Conservation (phyloP, 1,140 invertebrate species). For the Hestina assimilis region DNA sequence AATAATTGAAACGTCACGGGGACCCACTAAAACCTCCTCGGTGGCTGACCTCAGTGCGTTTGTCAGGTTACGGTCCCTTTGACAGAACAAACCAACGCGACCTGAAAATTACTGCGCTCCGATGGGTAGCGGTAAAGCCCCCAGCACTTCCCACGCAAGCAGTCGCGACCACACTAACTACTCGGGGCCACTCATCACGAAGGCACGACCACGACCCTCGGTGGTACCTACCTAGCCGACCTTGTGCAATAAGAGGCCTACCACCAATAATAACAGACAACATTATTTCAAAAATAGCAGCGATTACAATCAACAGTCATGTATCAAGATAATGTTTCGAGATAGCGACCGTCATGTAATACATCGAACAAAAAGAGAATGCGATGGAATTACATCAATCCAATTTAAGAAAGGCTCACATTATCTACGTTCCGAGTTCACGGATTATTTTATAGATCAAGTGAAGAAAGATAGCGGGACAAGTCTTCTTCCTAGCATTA, state of each 20-base stretch:
- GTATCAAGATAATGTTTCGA: conserved; percentile 1
- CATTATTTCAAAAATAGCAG: background rate
- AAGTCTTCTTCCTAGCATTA: background rate
- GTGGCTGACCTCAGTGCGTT: no score
- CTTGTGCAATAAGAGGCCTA: background rate
- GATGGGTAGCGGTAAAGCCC: no score
- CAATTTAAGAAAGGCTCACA: conserved; percentile 61
- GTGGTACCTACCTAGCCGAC: background rate
- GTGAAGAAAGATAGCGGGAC: conserved; percentile 12
- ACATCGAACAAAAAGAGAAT: conserved; percentile 33
- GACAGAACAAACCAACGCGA: no score
- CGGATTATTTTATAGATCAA: conserved; percentile 8
- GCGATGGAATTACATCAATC: conserved; percentile 55
- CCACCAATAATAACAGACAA: background rate
- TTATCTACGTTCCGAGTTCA: conserved; percentile 44
- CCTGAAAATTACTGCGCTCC: no score
- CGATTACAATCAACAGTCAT: conserved; percentile 9
- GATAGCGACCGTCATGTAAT: conserved; percentile 10
- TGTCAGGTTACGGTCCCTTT: no score
- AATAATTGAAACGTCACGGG: no score
- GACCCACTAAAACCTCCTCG: no score
- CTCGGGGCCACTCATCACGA: no score
- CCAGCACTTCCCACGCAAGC: no score
- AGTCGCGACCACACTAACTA: no score
- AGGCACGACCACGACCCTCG: no score